Evolutionary conservation across 2,888 invertebrate genomes (phyloP), one percentile per base, ranked within the genome.

Genomic region (Asteroscopus sphinx): DNA sequence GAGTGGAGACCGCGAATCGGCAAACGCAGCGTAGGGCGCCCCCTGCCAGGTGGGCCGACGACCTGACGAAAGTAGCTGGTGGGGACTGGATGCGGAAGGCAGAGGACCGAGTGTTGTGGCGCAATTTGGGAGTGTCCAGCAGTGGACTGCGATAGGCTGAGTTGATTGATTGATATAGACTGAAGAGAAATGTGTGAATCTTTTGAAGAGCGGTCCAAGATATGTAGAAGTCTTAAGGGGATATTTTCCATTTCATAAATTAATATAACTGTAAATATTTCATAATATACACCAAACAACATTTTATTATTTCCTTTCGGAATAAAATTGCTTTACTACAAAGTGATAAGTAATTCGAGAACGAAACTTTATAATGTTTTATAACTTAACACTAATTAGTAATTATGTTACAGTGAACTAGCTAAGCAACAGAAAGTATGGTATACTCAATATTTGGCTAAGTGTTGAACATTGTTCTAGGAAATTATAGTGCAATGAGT

Each of bases 401-500:
- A 21, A 41, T 53, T 64, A 68, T 36, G 35, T 36, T 39, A 68
- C 30, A 66, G 60, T 49, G 35, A 37, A 44, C 55, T 65, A 71
- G 68, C 66, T 75, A 67, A 71, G 67, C 61, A 47, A 45, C 36
- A 59, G n/a, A 63, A 68, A 52, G 30, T 54, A 57, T 54, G 68
- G 65, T 76, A 63, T 64, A 61, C 55, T 61, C 61, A 57, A 55
- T 62, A 61, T 66, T 69, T 73, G 68, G 73, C 71, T 62, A 66
- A 66, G 7, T 41, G 49, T 61, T 44, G 56, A 57, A 72, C 58
- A 42, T 45, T 28, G 41, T 57, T 39, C 37, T 45, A 54, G 39
- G 40, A 66, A 62, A 53, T 25, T 30, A 51, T 45, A 69, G 54
- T 39, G 41, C 51, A 68, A 45, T 68, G 60, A 68, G 17, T 60